Conservation (phyloP, 2,888 invertebrate genomes). For the Ctenicera cuprea region DNA sequence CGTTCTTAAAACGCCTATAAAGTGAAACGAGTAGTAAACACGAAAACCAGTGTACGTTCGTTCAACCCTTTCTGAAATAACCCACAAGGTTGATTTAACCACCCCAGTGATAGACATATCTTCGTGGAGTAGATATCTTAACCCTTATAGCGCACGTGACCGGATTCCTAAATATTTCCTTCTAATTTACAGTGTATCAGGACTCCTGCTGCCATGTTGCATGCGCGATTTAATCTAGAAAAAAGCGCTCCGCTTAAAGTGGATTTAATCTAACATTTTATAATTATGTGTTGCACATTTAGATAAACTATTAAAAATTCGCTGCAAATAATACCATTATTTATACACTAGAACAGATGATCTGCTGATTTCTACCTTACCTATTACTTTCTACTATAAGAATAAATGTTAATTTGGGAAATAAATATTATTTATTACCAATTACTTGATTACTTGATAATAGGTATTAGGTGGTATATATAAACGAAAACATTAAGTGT, state of each 20-base stretch:
- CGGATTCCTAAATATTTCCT: conserved; percentile 63
- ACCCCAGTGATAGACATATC: conserved; percentile 62
- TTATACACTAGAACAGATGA: too few relatives aligned
- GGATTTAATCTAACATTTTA: conserved; percentile 35
- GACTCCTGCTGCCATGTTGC: conserved; percentile 47
- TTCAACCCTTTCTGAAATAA: conserved; percentile 47
- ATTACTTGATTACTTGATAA: too few relatives aligned
- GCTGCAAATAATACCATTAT: too few relatives aligned
- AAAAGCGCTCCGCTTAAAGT: conserved; percentile 35
- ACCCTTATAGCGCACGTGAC: conserved; percentile 66
- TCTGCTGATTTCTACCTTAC: too few relatives aligned
- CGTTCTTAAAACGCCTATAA: not conserved
- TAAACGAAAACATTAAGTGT: too few relatives aligned
- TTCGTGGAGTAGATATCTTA: conserved; percentile 64
- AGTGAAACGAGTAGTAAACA: conserved; percentile 17
- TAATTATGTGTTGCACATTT: too few relatives aligned
- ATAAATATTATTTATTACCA: too few relatives aligned
- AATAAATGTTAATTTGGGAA: too few relatives aligned
- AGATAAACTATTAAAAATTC: not conserved
- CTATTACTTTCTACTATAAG: too few relatives aligned
- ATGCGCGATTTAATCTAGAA: conserved; percentile 42
- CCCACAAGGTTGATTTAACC: conserved; percentile 55
- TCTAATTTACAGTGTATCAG: conserved; percentile 66
- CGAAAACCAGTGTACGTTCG: conserved; percentile 15
- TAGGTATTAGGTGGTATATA: too few relatives aligned